These are phyloP conservation scores for Hemicentrotus pulcherrimus DNA, from an alignment of 35 echinoderm and acorn worm species.

Conservation along the genomic window DNA sequence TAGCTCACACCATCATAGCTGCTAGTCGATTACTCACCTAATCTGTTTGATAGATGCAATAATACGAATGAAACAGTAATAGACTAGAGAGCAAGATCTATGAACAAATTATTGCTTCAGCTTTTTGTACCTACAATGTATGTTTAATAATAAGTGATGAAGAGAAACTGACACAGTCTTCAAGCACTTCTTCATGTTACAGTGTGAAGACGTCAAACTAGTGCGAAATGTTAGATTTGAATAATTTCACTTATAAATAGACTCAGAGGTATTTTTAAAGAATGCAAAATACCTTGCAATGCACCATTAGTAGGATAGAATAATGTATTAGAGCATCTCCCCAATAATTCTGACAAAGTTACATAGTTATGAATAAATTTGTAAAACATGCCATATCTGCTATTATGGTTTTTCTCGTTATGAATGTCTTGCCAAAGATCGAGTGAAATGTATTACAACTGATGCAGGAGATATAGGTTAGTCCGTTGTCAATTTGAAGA, in stretches of 20 bases:
- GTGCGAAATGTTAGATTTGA: background rate
- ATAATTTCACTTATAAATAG: background rate
- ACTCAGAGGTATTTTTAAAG: background rate
- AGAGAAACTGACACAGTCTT: conserved; percentile 2
- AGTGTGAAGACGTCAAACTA: conserved; percentile 16
- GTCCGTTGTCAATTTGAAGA: background rate
- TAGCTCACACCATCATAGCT: background rate
- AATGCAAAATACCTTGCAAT: background rate
- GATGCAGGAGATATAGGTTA: background rate
- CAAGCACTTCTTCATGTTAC: background rate
- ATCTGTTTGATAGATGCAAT: background rate
- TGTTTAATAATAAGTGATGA: background rate
- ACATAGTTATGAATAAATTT: background rate
- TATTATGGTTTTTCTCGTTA: background rate
- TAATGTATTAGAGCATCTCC: background rate
- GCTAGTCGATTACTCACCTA: background rate
- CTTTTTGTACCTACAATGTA: background rate
- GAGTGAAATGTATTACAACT: background rate
- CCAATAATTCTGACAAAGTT: too few species aligned
- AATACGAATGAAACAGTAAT: background rate
- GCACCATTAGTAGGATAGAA: background rate
- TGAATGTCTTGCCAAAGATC: background rate
- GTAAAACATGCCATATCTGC: background rate
- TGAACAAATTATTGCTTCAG: background rate
- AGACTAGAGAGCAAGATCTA: background rate